These are phyloP conservation scores for Phortica okadai DNA, from an alignment of 2,888 invertebrate species.

Conservation along the genomic window DNA sequence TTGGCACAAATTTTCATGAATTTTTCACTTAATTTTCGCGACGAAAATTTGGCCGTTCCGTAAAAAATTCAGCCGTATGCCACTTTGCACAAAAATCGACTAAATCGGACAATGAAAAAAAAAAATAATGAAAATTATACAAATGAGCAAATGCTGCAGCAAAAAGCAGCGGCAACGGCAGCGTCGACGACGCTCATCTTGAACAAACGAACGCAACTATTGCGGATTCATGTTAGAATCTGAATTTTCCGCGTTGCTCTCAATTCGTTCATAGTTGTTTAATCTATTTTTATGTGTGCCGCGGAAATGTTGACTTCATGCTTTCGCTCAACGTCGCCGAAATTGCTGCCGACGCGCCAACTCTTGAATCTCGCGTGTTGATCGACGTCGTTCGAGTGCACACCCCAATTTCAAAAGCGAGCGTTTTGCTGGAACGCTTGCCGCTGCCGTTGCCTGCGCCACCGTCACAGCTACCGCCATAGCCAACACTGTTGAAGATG, in stretches of 20 bases:
- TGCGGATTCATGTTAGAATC: constrained; percentile 41
- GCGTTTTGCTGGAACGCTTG: constrained; percentile 8
- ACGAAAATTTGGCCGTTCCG: constrained; percentile 2
- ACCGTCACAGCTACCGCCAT: not conserved
- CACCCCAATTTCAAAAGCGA: not conserved
- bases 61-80: constrained; percentile 58
- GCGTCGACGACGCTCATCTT: not conserved
- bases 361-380: constrained; percentile 21
- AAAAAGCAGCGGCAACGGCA: not conserved
- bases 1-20: not conserved
- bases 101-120: constrained; percentile 48
- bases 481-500: not conserved
- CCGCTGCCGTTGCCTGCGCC: not conserved
- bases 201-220: not conserved
- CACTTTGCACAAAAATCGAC: constrained; percentile 58
- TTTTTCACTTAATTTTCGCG: not conserved
- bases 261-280: constrained; percentile 51
- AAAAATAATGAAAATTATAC: constrained; percentile 22
- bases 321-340: constrained; percentile 40
- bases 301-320: constrained; percentile 34
- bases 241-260: constrained; percentile 64
- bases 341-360: constrained; percentile 44
- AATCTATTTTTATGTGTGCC: constrained; percentile 64
- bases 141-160: not conserved
- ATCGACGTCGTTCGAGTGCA: not conserved